Evolutionary conservation across 2,797 vertebrate genomes (phyloP), one percentile per base, ranked within the genome.

Genomic region (Gymnodraco acuticeps): DNA sequence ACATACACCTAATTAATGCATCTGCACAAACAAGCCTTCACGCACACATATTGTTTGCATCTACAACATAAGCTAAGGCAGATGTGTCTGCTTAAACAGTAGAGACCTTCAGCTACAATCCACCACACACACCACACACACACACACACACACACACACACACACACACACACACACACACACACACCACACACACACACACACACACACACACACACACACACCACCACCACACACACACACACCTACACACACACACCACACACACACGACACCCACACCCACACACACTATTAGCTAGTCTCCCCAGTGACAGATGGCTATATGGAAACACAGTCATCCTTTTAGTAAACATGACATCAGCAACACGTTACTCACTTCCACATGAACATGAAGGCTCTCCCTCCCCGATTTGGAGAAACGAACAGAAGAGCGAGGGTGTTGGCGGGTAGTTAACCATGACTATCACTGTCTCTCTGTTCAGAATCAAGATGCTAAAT

Each of bases 281-380:
- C n/a, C n/a, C 52, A 73, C 16, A 64, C 64, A 63, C 64, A 60
- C 72, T 68, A 63, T 87, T 72, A 38, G 33, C 33, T 38, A 60
- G 77, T 82, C 84, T 74, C 60, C 68, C 68, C 53, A 51, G 78
- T 84, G 87, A 88, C 89, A 92, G 91, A 89, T 89, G 89, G 68
- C 78, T 75, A 11, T 78, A 86, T 82, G 81, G 73, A 85, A 85
- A 81, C 84, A 81, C 75, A 81, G 84, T 88, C 88, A 84, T 86
- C 84, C 81, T 89, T 85, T 88, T 88, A 81, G 82, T 78, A 88
- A 88, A 82, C 69, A 79, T 92, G 80, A 90, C 85, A 88, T 89
- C 88, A 85, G 83, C 81, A 72, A 78, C 70, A 55, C 64, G 61
- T 78, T 78, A 70, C 68, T 72, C 77, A 65, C 60, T 74, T 64